Evolutionary conservation across 1,140 invertebrate species (phyloP), one percentile per base, ranked within the genome.

Genomic region (Anagrus nilaparvatae): DNA sequence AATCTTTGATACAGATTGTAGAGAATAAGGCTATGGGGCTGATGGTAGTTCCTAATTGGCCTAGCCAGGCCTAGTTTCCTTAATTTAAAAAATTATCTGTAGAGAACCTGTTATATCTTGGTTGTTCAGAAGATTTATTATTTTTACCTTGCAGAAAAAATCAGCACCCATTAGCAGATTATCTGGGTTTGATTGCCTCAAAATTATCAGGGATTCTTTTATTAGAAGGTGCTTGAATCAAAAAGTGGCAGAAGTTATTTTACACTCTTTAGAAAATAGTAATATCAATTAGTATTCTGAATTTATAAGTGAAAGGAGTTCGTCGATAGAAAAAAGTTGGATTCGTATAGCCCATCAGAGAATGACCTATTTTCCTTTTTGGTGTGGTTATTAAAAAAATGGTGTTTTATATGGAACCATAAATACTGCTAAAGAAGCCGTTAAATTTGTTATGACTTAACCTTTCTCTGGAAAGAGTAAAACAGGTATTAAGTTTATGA

Each of bases 41-140:
- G 13, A 8, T 52, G n/a, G 42, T 58, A 10, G 52, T 58, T 42
- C 58, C 56, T 60, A 55, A 61, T 17, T 60, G 52, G 44, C 43
- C 49, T 9, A 47, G 40, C 9, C 55, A 54, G 38, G 48, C 55
- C 4, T 53, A 51, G 55, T 59, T 48, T 36, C 50, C 52, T 6
- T 13, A 51, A n/a, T 49, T 36, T 10, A 5, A 19, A 24, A 10
- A 17, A n/a, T 24, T 49, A 5, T 12, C 34, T 5, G 14, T 33
- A 0, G 7, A 9, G 2, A 14, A 32, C n/a, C 23, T 21, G 4
- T 10, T 47, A 14, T 30, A 10, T 2, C 27, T 47, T n/a, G 6
- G 40, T 18, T 28, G 29, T 4, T 16, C 14, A 4, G 4, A 12
- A 41, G n/a, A 43, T 33, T 34, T 49, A 3, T 14, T 49, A 5